phyloP scores from a whole-genome alignment of 2,797 vertebrate genomes.

The Cossypha caffra region DNA sequence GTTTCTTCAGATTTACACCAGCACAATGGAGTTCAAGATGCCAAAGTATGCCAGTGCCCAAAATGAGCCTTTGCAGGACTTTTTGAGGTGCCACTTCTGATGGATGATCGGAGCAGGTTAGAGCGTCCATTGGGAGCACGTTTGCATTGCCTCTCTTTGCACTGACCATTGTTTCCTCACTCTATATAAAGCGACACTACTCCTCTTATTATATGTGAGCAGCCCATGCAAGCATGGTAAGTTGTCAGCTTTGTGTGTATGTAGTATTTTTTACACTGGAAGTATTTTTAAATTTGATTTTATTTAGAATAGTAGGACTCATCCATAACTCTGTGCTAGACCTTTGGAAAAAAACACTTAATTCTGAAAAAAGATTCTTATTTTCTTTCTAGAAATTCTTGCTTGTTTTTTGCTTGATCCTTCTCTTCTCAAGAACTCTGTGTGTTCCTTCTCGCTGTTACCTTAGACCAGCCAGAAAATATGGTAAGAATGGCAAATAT shows the following conservation, averaged over 20 bases:
- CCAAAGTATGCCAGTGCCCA: neutral
- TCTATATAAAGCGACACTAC: constrained; percentile 10
- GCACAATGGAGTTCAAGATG: constrained; percentile 6
- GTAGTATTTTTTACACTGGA: neutral
- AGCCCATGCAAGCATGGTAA: constrained; percentile 56
- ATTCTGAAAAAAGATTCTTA: neutral
- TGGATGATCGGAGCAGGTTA: neutral
- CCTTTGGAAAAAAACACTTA: neutral
- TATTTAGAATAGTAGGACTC: neutral
- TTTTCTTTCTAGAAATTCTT: constrained; percentile 49
- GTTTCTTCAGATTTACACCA: neutral
- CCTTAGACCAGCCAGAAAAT: constrained; percentile 55
- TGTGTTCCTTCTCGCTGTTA: constrained; percentile 50
- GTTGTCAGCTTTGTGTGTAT: neutral
- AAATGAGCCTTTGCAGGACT: neutral
- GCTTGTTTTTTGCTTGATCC: neutral
- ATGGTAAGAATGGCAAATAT: constrained; percentile 31
- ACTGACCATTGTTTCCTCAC: constrained; percentile 39
- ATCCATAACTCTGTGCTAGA: neutral
- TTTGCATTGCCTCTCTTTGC: neutral
- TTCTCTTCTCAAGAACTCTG: constrained; percentile 16
- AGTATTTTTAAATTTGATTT: neutral
- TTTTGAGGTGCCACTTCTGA: constrained; percentile 27
- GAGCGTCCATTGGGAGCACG: neutral
- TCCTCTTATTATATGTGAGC: neutral